Percentiles rank a stretch among this genome's conserved stretches.
Conservation (phyloP, 2,797 vertebrate species). For the Ibycter americanus region DNA sequence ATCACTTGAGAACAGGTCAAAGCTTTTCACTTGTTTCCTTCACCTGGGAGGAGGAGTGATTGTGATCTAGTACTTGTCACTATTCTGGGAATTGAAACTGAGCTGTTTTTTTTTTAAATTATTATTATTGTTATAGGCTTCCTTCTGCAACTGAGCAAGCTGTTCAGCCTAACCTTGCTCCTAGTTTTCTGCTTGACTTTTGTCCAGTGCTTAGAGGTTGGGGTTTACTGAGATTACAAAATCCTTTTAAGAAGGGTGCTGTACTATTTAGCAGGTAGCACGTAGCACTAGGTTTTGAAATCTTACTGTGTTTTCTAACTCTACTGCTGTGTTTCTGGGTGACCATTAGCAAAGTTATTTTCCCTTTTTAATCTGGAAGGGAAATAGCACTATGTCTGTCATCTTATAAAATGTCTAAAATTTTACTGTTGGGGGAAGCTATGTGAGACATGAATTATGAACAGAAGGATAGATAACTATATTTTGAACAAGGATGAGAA, state of each 20-base stretch:
- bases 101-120: background rate
- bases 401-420: background rate
- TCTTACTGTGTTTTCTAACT: background rate
- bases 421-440: background rate
- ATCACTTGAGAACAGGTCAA: background rate
- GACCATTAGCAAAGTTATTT: background rate
- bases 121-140: background rate
- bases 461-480: background rate
- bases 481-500: background rate
- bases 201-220: background rate
- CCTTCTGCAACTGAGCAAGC: background rate
- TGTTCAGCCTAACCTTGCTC: background rate
- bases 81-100: background rate
- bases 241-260: background rate
- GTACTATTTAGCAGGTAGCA: background rate
- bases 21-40: background rate
- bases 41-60: background rate
- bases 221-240: background rate
- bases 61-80: background rate
- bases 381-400: background rate
- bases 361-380: background rate
- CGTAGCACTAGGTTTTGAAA: conserved; percentile 17
- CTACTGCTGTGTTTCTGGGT: background rate
- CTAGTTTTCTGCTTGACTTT: background rate
- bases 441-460: background rate